Conservation (phyloP, 2,797 vertebrate genomes). For the Oophaga sylvatica region DNA sequence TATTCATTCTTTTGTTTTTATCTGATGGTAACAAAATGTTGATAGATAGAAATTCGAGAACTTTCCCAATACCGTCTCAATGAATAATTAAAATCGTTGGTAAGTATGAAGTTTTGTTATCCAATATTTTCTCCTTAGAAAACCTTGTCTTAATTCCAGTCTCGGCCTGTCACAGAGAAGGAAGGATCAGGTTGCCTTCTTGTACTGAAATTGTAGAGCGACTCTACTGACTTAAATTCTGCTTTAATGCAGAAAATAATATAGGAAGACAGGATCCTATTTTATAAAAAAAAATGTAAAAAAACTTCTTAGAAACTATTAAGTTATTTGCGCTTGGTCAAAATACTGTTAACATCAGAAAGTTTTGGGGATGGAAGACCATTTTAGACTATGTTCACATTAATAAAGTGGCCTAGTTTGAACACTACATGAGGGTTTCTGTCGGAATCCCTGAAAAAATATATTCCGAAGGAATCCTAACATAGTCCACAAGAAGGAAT, state of each 20-base stretch:
- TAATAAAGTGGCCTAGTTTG: neutral
- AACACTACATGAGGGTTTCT: no score
- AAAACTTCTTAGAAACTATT: neutral
- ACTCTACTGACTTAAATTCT: neutral
- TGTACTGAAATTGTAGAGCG: slow-evolving; percentile 10
- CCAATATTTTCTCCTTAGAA: slow-evolving; percentile 20
- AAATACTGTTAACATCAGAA: neutral
- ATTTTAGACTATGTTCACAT: neutral
- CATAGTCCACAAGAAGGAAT: no score
- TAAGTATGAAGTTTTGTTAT: slow-evolving; percentile 26
- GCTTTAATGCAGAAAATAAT: slow-evolving; percentile 4
- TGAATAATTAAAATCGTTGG: slow-evolving; percentile 14
- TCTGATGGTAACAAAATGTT: neutral
- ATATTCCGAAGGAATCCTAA: no score
- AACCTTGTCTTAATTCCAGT: neutral
- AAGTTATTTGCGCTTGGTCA: neutral
- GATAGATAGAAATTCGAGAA: slow-evolving; percentile 9
- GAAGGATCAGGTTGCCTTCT: neutral
- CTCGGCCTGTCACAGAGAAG: neutral
- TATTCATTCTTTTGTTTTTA: neutral
- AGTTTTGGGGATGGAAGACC: neutral
- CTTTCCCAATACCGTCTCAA: slow-evolving; percentile 1
- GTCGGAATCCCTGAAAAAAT: no score
- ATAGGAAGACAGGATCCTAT: neutral
- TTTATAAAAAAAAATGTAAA: neutral